Evolutionary conservation across 2,797 vertebrate species (phyloP), one percentile per base, ranked within the genome.

Genomic region (Enteromius radiatus): DNA sequence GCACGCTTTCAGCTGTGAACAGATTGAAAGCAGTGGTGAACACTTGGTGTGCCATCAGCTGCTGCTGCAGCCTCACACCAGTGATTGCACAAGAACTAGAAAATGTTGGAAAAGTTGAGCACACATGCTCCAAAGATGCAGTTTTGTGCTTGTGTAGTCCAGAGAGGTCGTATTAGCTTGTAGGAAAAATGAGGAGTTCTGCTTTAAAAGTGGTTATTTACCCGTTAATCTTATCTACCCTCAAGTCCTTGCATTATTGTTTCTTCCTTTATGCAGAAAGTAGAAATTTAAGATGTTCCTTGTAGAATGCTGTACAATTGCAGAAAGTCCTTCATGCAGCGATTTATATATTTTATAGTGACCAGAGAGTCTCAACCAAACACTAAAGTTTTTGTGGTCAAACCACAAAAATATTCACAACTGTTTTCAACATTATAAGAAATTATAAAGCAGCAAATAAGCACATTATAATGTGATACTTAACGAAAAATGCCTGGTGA

Each of bases 1-100:
- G 83, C 69, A 68, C 5, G 45, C 65, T 65, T 86, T 89, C 88
- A 84, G 88, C 87, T 86, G 86, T 76, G 76, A 89, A 28, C 14
- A 28, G 23, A 61, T 82, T 80, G 6, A 76, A 41, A 71, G 67
- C 56, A 45, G 33, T 0, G 3, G 15, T 23, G 15, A 41, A 69
- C 47, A 14, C 38, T 68, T 54, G 47, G 61, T 56, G 33, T 28
- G 19, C n/a, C n/a, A 67, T 65, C 43, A n/a, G 36, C 21, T 52
- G 41, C 10, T 9, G 1, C 10, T 61, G 61, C 28, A 63, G 56
- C 17, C 17, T 26, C 23, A 47, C 28, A 33, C 17, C 69, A 14
- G 31, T 14, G 45, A 73, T 52, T 52, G 47, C 70, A 73, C 70
- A 54, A 73, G 28, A 54, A 36, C 47, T 4, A 21, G 41, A 31